Conservation (phyloP, 2,113 vertebrate species). For the Microcebus lehilahytsara region DNA sequence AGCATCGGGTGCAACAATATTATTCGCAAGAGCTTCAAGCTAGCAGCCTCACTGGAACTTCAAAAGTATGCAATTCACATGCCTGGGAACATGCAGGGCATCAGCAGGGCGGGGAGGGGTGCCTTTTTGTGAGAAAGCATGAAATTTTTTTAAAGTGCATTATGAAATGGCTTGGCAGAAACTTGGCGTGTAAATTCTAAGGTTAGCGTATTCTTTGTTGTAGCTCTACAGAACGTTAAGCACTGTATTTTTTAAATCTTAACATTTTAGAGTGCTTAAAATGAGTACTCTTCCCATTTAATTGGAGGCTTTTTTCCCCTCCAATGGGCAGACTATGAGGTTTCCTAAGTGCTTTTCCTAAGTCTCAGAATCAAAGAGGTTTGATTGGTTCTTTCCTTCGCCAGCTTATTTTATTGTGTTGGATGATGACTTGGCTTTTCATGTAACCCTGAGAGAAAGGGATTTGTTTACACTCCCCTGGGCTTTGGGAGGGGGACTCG, state of each 20-base stretch:
- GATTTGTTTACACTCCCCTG: slow-evolving; percentile 60
- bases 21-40: neutral
- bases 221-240: slow-evolving; percentile 70
- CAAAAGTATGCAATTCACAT: neutral
- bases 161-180: slow-evolving; percentile 59
- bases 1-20: neutral
- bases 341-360: slow-evolving; percentile 61
- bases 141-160: slow-evolving; percentile 31
- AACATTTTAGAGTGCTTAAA: slow-evolving; percentile 76
- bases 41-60: neutral
- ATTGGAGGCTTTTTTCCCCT: slow-evolving; percentile 64
- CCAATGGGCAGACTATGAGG: slow-evolving; percentile 56
- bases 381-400: slow-evolving; percentile 70
- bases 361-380: slow-evolving; percentile 61
- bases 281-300: slow-evolving; percentile 71
- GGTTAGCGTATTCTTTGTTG: slow-evolving; percentile 64
- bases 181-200: slow-evolving; percentile 67
- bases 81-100: neutral
- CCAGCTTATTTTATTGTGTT: slow-evolving; percentile 58
- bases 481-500: slow-evolving; percentile 25
- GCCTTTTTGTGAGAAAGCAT: slow-evolving; percentile 58
- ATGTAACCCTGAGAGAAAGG: slow-evolving; percentile 29
- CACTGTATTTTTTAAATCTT: slow-evolving; percentile 79
- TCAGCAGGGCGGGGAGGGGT: neutral
- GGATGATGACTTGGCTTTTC: slow-evolving; percentile 65